phyloP scores from a whole-genome alignment of 2,888 invertebrate genomes.

The Ochlodes sylvanus region DNA sequence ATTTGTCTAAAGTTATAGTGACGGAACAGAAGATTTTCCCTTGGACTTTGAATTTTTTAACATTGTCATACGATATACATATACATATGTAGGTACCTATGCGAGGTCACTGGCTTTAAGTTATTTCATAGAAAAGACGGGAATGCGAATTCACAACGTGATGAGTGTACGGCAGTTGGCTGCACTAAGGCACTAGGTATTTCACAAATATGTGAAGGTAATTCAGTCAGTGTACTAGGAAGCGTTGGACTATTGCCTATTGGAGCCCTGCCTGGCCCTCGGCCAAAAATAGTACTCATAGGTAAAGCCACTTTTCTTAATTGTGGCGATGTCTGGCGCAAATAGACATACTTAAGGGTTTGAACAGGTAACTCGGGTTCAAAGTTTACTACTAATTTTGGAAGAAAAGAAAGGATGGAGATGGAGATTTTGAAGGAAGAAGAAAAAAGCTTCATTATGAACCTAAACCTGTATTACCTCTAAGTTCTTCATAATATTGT shows the following conservation, averaged over 20 bases:
- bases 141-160: conserved; percentile 45
- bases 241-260: conserved; percentile 73
- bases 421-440: no score
- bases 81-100: conserved; percentile 12
- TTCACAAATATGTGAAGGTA: conserved; percentile 60
- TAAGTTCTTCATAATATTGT: no score
- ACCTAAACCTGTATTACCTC: no score
- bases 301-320: conserved; percentile 44
- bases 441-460: no score
- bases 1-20: conserved; percentile 40
- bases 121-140: conserved; percentile 54
- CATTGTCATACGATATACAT: conserved; percentile 37
- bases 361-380: no score
- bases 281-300: conserved; percentile 57
- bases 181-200: conserved; percentile 61
- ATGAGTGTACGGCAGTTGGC: conserved; percentile 48
- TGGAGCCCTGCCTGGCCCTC: conserved; percentile 59
- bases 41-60: conserved; percentile 54
- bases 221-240: conserved; percentile 72
- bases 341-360: conserved; percentile 1
- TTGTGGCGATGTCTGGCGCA: conserved; percentile 9
- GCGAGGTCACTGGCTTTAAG: conserved; percentile 54
- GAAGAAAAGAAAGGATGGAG: no score
- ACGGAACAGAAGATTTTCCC: conserved; percentile 54
- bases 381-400: no score